Evolutionary conservation across 1,140 invertebrate species (phyloP).

Genomic region (Aradophagus sp.): DNA sequence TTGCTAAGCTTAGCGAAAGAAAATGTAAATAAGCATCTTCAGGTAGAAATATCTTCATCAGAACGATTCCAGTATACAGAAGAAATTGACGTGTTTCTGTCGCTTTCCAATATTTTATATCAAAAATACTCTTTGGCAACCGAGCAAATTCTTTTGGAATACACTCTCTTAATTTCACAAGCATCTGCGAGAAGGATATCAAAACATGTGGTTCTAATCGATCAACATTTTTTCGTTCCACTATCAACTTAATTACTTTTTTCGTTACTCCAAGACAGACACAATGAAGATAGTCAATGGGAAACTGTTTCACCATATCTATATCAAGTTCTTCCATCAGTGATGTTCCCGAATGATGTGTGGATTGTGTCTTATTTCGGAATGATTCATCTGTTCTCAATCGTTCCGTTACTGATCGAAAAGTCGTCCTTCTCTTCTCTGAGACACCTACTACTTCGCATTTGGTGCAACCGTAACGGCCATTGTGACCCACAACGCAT

Average conservation of each 20-base stretch:
- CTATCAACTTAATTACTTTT: constrained; percentile 9
- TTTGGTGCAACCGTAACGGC: neutral
- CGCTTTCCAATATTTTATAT: constrained; percentile 17
- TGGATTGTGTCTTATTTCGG: neutral
- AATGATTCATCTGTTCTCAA: constrained; percentile 6
- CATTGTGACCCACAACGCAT: neutral
- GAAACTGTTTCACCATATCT: constrained; percentile 11
- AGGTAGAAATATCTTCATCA: constrained; percentile 14
- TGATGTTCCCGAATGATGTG: constrained; percentile 4
- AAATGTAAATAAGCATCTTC: constrained; percentile 6
- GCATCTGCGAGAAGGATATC: constrained; percentile 2
- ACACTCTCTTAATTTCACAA: constrained; percentile 4
- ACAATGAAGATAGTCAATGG: constrained; percentile 10
- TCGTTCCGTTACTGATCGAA: neutral
- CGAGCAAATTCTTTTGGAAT: constrained; percentile 10
- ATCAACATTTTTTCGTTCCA: neutral
- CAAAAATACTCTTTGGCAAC: constrained; percentile 7
- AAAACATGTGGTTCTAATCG: neutral
- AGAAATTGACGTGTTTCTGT: constrained; percentile 10
- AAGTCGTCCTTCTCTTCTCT: constrained; percentile 3
- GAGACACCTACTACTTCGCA: constrained; percentile 1
- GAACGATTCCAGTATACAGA: constrained; percentile 15
- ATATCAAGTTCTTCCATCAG: constrained; percentile 4
- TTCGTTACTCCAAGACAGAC: constrained; percentile 12
- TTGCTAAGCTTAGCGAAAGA: constrained; percentile 4